Base-by-base conservation (phyloP, 2,113 vertebrate genomes). In the Turnix velox region DNA sequence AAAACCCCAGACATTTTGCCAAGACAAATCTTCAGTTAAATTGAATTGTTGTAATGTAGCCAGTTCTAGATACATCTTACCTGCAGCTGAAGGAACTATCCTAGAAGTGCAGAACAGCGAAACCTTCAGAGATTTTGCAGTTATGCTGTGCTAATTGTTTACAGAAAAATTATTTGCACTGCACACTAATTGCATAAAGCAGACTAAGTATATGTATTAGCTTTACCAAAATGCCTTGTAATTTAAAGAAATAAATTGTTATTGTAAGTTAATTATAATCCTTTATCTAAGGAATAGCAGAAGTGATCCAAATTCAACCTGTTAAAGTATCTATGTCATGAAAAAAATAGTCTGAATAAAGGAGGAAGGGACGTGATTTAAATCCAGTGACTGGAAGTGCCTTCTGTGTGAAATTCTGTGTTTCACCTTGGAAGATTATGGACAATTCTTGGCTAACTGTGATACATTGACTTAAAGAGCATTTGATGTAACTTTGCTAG, bases 1-100 rank as follows among this genome's bases (percentile, higher is more conserved):
- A 51, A 61, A 96, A 94, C 74, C 95, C 87, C 45, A 96, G 54
- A 63, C 58, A 55, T 92, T 94, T 77, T 31, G 43, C 23, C 27
- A 74, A 75, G 84, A 65, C 87, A 49, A 49, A 42, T 92, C 76
- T 93, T 82, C 69, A 80, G 19, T 58, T 83, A 31, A 85, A 66
- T 57, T 23, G 58, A 92, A 62, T 76, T 81, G 61, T 62, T 92
- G 37, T 52, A 75, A 78, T 31, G 62, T 84, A 75, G 48, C 61
- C 91, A 88, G 39, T 81, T 88, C 61, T 67, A 82, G 82, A 42
- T 85, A 45, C 82, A 66, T 68, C 82, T 94, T 46, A 79, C 83
- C 84, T 85, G 65, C 94, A 92, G 91, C 61, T 78, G 46, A 69
- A 58, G 16, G 62, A 59, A 80, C 58, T 77, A 18, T 52, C 3